phyloP scores from a whole-genome alignment of 2,888 invertebrate genomes.

The Lasioglossum marginatum region DNA sequence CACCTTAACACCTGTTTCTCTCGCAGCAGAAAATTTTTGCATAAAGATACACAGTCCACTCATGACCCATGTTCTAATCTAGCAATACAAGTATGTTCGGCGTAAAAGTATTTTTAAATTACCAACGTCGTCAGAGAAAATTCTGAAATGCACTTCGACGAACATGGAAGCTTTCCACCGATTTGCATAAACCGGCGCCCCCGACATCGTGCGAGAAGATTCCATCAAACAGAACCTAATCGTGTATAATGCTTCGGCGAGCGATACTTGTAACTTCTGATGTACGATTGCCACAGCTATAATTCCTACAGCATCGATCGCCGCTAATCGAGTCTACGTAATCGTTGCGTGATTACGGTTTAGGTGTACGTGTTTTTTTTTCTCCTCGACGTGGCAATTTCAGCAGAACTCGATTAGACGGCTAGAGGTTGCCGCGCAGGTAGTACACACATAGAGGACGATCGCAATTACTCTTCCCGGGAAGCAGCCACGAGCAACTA shows the following conservation, averaged over 20 bases:
- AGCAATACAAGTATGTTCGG: neutral
- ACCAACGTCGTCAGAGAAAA: neutral
- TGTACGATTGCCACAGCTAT: slow-evolving; percentile 9
- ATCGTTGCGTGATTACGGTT: slow-evolving; percentile 41
- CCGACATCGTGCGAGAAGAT: neutral
- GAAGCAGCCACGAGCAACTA: slow-evolving; percentile 33
- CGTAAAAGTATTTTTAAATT: neutral
- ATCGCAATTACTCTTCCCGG: slow-evolving; percentile 41
- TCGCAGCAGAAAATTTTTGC: neutral
- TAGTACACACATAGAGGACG: neutral
- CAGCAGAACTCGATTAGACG: slow-evolving; percentile 30
- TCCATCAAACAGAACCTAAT: neutral
- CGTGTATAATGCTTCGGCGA: neutral
- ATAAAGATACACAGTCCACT: neutral
- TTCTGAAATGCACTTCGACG: neutral
- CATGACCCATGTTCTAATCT: neutral
- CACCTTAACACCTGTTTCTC: neutral
- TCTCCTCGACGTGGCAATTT: slow-evolving; percentile 29
- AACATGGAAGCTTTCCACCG: neutral
- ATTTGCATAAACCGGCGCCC: neutral
- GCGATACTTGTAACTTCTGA: neutral
- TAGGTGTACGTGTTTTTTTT: slow-evolving; percentile 1
- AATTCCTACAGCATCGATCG: slow-evolving; percentile 11
- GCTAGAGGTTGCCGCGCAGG: neutral
- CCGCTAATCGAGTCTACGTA: neutral